Conservation (phyloP, 1,140 invertebrate genomes). For the Lepidotrigona ventralis region DNA sequence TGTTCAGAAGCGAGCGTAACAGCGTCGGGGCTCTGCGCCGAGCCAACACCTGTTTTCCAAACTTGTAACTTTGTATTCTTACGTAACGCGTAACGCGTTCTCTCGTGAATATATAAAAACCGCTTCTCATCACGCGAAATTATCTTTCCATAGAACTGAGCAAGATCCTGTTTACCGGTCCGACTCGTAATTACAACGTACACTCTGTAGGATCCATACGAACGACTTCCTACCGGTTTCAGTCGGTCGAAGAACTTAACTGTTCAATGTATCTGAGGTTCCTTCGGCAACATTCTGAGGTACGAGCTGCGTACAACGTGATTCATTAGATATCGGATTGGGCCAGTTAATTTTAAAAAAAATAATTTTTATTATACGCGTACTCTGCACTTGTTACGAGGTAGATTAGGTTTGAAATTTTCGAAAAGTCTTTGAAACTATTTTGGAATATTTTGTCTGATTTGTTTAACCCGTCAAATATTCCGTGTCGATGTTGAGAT, state of each 20-base stretch:
- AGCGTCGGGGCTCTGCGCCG: neutral
- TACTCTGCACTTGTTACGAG: neutral
- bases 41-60: neutral
- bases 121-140: neutral
- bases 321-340: neutral
- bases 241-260: conserved; percentile 8
- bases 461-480: no score
- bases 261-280: conserved; percentile 4
- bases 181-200: conserved; percentile 32
- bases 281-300: neutral
- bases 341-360: no score
- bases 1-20: neutral
- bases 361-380: neutral
- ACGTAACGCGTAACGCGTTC: conserved; percentile 32
- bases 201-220: neutral
- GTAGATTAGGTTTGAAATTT: neutral
- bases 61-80: conserved; percentile 30
- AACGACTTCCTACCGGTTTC: conserved; percentile 18
- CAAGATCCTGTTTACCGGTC: conserved; percentile 15
- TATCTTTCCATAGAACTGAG: neutral
- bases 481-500: no score
- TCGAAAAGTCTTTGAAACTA: neutral
- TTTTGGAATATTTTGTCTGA: no score
- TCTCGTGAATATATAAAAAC: neutral
- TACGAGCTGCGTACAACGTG: neutral